Conservation (phyloP, 2,888 invertebrate genomes). For the Conops quadrifasciatus region DNA sequence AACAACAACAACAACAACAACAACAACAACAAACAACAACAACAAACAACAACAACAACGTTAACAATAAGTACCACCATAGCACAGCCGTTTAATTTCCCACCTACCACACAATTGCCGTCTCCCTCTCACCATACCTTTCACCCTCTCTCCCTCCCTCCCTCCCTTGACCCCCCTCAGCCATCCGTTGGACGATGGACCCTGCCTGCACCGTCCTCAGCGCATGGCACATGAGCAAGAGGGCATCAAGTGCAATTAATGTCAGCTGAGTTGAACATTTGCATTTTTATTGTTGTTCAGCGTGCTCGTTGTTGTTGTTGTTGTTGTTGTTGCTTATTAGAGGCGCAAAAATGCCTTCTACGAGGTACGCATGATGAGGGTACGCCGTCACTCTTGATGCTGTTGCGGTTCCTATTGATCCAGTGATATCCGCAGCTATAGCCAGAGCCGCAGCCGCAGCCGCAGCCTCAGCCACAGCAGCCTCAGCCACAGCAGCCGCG, state of each 20-base stretch:
- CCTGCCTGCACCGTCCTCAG: conserved; percentile 28
- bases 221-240: conserved; percentile 57
- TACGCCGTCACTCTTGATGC: no score
- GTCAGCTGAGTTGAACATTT: conserved; percentile 42
- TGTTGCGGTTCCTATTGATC: conserved; percentile 3
- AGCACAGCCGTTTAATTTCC: conserved; percentile 27
- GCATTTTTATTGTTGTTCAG: conserved; percentile 15
- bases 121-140: background rate
- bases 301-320: background rate
- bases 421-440: background rate
- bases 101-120: background rate
- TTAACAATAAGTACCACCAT: conserved; percentile 34
- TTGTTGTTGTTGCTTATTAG: conserved; percentile 20
- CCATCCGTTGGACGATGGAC: background rate
- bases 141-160: background rate
- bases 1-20: background rate
- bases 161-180: background rate
- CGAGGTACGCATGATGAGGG: background rate
- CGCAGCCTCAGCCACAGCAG: background rate
- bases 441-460: background rate
- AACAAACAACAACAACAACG: background rate
- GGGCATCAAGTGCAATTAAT: conserved; percentile 63
- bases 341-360: background rate
- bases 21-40: background rate
- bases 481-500: background rate